phyloP scores from a whole-genome alignment of 2,113 vertebrate genomes.

The Cyphomyrus plagiostoma region DNA sequence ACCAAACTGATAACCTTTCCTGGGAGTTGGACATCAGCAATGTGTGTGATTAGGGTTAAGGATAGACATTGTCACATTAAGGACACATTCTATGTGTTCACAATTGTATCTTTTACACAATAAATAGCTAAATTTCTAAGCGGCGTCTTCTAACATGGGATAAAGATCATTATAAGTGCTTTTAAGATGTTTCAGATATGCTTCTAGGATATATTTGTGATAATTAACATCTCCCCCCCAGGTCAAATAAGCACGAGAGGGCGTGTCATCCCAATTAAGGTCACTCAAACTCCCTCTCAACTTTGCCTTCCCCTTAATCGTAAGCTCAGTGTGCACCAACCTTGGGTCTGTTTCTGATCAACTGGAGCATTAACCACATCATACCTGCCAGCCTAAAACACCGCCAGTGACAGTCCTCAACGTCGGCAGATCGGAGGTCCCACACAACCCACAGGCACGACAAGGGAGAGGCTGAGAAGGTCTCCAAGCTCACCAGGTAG shows the following conservation, averaged over 20 bases:
- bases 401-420: neutral
- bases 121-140: neutral
- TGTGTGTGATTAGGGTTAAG: neutral
- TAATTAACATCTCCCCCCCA: neutral
- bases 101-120: neutral
- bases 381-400: neutral
- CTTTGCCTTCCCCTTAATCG: conserved; percentile 41
- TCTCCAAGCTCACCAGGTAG: neutral
- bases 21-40: neutral
- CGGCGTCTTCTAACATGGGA: neutral
- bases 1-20: neutral
- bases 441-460: neutral
- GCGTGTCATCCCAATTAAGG: conserved; percentile 41
- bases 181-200: neutral
- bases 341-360: conserved; percentile 36
- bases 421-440: neutral
- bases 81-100: neutral
- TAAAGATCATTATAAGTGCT: neutral
- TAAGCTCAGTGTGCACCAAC: conserved; percentile 41
- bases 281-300: conserved; percentile 50
- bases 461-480: neutral
- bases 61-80: neutral
- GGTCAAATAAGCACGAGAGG: conserved; percentile 35
- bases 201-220: neutral
- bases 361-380: conserved; percentile 26